These are phyloP conservation scores for Syrrhaptes paradoxus DNA, from an alignment of 2,113 vertebrate species.

Conservation along the genomic window DNA sequence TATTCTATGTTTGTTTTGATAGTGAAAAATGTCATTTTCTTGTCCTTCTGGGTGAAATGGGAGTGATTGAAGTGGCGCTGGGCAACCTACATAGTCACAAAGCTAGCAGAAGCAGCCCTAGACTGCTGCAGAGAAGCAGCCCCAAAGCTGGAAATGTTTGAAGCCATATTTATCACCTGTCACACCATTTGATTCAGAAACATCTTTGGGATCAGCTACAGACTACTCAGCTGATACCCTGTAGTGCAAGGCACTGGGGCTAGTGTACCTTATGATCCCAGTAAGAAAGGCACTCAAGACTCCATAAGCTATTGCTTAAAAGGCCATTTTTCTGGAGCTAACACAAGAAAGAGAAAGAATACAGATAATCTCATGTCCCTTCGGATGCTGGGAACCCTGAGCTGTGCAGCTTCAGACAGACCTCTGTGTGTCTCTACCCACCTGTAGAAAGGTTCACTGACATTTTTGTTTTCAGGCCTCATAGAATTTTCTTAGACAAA, in stretches of 20 bases:
- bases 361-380: not conserved
- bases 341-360: not conserved
- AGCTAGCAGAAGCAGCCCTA: not conserved
- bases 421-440: not conserved
- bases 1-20: not conserved
- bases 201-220: not conserved
- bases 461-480: not conserved
- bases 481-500: not conserved
- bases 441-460: not conserved
- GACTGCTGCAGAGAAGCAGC: not conserved
- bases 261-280: not conserved
- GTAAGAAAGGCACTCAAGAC: not conserved
- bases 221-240: not conserved
- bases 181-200: not conserved
- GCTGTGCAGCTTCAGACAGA: not conserved
- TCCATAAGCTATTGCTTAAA: not conserved
- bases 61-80: not conserved
- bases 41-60: not conserved
- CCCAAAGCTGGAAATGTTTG: not conserved
- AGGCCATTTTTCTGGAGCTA: not conserved
- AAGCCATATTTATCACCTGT: not conserved
- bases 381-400: not conserved
- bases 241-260: not conserved
- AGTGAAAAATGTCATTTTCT: not conserved
- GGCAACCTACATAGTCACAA: not conserved